phyloP scores from a whole-genome alignment of 2,113 vertebrate species.

The Burhinus bistriatus region DNA sequence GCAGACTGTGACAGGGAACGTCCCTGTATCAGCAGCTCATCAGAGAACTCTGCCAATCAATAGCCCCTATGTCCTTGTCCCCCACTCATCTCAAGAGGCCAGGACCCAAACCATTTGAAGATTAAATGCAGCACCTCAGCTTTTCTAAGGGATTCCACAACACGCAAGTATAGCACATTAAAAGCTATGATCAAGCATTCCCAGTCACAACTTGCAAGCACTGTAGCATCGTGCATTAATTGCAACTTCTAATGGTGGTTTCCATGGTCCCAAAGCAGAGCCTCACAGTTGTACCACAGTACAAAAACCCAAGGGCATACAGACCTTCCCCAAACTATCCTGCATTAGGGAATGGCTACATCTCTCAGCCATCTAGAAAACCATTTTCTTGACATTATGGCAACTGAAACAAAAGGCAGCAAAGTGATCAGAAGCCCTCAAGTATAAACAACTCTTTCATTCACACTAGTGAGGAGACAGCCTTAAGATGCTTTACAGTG shows the following conservation, averaged over 20 bases:
- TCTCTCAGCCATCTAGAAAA: not conserved
- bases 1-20: not conserved
- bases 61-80: not conserved
- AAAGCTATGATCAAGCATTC: not conserved
- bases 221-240: not conserved
- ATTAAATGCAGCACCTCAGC: not conserved
- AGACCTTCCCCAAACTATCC: not conserved
- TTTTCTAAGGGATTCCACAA: not conserved
- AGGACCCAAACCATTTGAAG: not conserved
- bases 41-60: not conserved
- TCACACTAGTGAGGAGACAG: not conserved
- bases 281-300: not conserved
- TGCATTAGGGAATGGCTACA: not conserved
- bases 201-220: not conserved
- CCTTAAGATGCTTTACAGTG: not conserved
- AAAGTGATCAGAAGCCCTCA: not conserved
- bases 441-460: not conserved
- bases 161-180: not conserved
- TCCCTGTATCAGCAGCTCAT: fast-evolving
- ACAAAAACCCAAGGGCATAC: not conserved
- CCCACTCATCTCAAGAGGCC: not conserved
- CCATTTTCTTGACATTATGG: not conserved
- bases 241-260: not conserved
- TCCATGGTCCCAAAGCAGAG: not conserved
- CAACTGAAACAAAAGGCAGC: not conserved